phyloP scores from a whole-genome alignment of 2,113 vertebrate genomes.

The Agapornis roseicollis region DNA sequence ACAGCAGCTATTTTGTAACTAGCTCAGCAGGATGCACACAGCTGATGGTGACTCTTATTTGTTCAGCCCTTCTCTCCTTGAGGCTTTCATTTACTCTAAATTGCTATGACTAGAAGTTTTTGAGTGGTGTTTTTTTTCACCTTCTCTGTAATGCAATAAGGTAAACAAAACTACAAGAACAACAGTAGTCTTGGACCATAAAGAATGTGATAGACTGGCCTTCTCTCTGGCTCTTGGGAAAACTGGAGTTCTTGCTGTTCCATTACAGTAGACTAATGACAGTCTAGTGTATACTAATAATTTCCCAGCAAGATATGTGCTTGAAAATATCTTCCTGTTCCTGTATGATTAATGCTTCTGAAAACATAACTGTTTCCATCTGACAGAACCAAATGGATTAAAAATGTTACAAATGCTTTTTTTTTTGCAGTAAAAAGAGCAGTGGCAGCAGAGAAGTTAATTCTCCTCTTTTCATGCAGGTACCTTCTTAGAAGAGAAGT shows the following conservation, averaged over 20 bases:
- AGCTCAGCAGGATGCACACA: not conserved
- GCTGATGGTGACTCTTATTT: not conserved
- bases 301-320: not conserved
- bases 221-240: not conserved
- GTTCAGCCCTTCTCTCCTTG: not conserved
- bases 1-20: not conserved
- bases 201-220: not conserved
- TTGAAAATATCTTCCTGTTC: not conserved
- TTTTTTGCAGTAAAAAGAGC: not conserved
- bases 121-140: fast-evolving
- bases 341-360: conserved; percentile 18
- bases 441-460: conserved; percentile 54
- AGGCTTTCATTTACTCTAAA: not conserved
- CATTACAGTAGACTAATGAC: conserved; percentile 6
- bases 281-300: conserved; percentile 25
- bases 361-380: conserved; percentile 33
- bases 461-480: conserved; percentile 48
- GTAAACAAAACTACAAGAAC: not conserved
- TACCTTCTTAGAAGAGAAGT: conserved; percentile 55
- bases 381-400: conserved; percentile 26
- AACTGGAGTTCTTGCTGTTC: not conserved
- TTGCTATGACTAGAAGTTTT: not conserved
- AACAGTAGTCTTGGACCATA: not conserved
- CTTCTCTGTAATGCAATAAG: not conserved
- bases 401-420: conserved; percentile 27